Evolutionary conservation across 1,140 invertebrate species (phyloP).

Genomic region (Ruditapes philippinarum): DNA sequence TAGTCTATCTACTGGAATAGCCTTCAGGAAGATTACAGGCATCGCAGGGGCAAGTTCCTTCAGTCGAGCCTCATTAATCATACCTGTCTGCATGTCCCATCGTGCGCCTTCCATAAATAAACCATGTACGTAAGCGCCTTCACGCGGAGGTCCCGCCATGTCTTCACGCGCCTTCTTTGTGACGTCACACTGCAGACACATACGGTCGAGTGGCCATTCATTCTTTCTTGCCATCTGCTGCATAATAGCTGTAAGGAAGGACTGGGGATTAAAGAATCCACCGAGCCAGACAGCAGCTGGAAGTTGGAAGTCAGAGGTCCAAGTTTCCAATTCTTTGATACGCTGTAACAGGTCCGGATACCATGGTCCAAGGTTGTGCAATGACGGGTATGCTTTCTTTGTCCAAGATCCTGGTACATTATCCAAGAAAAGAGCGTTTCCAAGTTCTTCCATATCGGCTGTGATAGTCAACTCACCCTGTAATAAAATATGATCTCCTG

Average conservation of each 20-base stretch:
- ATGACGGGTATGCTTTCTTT: constrained; percentile 95
- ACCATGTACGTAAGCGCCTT: constrained; percentile 97
- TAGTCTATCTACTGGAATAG: constrained; percentile 97
- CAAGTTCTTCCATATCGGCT: constrained; percentile 97
- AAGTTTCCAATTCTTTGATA: constrained; percentile 96
- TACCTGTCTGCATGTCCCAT: constrained; percentile 95
- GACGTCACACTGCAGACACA: constrained; percentile 98
- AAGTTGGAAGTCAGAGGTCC: constrained; percentile 98
- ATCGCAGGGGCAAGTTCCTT: constrained; percentile 97
- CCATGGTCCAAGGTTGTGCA: constrained; percentile 95
- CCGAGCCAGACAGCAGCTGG: constrained; percentile 97
- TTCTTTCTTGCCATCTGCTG: constrained; percentile 97
- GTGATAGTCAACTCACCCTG: constrained; percentile 98
- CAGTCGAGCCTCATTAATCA: constrained; percentile 95
- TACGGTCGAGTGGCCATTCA: constrained; percentile 98
- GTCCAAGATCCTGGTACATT: constrained; percentile 96
- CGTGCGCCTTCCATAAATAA: constrained; percentile 98
- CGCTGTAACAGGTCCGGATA: constrained; percentile 96
- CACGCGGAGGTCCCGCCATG: constrained; percentile 93
- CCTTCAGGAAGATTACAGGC: constrained; percentile 97
- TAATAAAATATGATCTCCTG: neutral
- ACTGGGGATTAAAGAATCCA: constrained; percentile 99
- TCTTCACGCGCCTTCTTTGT: constrained; percentile 98
- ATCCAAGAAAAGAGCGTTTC: constrained; percentile 96
- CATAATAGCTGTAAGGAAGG: constrained; percentile 98